Conservation (phyloP, 2,888 invertebrate species). For the Andricus curvator region DNA sequence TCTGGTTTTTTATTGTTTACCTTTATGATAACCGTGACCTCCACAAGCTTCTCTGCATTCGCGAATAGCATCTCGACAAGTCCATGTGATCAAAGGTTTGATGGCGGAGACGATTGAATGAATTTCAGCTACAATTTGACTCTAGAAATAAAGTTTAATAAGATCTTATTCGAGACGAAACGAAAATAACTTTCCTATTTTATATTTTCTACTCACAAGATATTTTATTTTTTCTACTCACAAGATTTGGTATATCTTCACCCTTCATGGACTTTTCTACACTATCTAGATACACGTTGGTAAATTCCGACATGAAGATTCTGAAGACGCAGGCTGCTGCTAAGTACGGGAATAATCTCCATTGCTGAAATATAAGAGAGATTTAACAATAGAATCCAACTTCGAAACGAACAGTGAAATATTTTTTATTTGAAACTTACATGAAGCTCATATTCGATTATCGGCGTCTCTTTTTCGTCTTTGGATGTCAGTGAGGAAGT, state of each 20-base stretch:
- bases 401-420: background rate
- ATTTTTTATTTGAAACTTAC: constrained; percentile 79
- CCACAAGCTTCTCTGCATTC: constrained; percentile 93
- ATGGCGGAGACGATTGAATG: constrained; percentile 85
- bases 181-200: background rate
- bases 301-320: constrained; percentile 84
- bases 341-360: constrained; percentile 88
- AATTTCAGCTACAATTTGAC: constrained; percentile 84
- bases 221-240: constrained; percentile 59
- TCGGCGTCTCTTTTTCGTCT: constrained; percentile 83
- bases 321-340: constrained; percentile 85
- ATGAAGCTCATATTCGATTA: constrained; percentile 91
- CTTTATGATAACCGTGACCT: constrained; percentile 90
- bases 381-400: background rate
- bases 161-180: background rate
- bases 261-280: constrained; percentile 83
- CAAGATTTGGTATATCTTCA: constrained; percentile 70
- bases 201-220: constrained; percentile 63
- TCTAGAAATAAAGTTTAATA: constrained; percentile 76
- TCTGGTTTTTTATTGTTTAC: constrained; percentile 65
- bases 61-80: constrained; percentile 86
- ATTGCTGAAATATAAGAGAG: constrained; percentile 83
- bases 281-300: constrained; percentile 83
- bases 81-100: constrained; percentile 88
- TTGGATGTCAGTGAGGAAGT: constrained; percentile 74